Evolutionary conservation across 2,113 vertebrate genomes (phyloP), one percentile per base, ranked within the genome.

Genomic region (Terrapene triunguis): DNA sequence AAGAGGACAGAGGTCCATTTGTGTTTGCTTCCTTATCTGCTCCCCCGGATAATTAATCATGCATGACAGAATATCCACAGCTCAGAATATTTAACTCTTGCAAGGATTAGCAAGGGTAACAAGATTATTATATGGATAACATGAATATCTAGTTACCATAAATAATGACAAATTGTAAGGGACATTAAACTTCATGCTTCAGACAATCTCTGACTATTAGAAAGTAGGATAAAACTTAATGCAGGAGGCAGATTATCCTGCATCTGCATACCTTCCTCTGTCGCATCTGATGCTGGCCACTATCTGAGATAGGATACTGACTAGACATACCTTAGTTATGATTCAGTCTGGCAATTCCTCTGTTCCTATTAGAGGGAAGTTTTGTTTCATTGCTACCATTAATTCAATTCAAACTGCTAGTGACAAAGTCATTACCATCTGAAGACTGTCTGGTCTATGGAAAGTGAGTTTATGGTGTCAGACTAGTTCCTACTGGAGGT

Each of bases 391-490:
- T 3, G 19, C 35, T 29, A 25, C 14, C 42, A 25, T 13, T 62
- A 35, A 24, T 32, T 44, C 44, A 10, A 79, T 1, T 0, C 1
- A 1, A 13, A 3, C 48, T 72, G 55, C 44, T 38, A 47, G 1
- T 1, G 16, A 5, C 14, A 2, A 17, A 16, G 6, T 24, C 21
- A 27, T 3, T 29, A 1, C 38, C 24, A 44, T 11, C 53, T 27
- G 2, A 32, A 81, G 10, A 16, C 85, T 22, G 48, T 17, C 19
- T 1, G 11, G 16, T 14, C 10, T 29, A 57, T 48, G n/a, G 24
- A 38, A 84, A 57, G 2, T 11, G 35, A 10, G 3, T 29, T 57
- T 55, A 14, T 17, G 12, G 42, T 44, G 10, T 44, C 74, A 44
- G 65, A 38, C 65, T 47, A 35, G 10, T 78, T 78, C 24, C 6